These are phyloP conservation scores for Gymnoscopelus microlampas DNA, from an alignment of 2,797 vertebrate genomes.

Conservation along the genomic window DNA sequence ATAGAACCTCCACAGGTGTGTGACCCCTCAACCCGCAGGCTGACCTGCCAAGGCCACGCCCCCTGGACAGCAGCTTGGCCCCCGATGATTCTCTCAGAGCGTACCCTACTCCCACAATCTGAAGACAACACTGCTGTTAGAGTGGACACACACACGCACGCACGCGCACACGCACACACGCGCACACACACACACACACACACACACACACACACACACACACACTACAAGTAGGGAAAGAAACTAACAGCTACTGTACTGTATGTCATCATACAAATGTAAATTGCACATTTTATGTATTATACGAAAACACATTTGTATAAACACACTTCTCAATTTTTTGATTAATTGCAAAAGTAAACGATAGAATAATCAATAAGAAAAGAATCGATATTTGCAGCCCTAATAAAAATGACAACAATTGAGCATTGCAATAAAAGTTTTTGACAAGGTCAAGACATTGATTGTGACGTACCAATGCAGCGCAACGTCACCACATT, in stretches of 20 bases:
- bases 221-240: no score
- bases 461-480: conserved; percentile 75
- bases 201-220: no score
- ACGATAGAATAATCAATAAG: no score
- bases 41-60: conserved; percentile 90
- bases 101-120: conserved; percentile 51
- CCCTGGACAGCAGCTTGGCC: conserved; percentile 54
- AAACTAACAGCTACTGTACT: no score
- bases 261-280: no score
- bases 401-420: no score
- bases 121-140: conserved; percentile 1
- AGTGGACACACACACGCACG: background rate
- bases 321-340: no score
- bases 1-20: conserved; percentile 88
- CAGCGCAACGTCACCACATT: conserved; percentile 83
- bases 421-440: no score
- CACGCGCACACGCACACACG: background rate
- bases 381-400: no score
- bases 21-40: conserved; percentile 73
- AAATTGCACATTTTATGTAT: no score
- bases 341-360: no score
- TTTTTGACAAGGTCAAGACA: background rate
- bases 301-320: no score
- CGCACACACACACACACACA: background rate
- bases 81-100: conserved; percentile 75